Base-by-base conservation (phyloP, 2,113 vertebrate genomes). In the Panurus biarmicus region DNA sequence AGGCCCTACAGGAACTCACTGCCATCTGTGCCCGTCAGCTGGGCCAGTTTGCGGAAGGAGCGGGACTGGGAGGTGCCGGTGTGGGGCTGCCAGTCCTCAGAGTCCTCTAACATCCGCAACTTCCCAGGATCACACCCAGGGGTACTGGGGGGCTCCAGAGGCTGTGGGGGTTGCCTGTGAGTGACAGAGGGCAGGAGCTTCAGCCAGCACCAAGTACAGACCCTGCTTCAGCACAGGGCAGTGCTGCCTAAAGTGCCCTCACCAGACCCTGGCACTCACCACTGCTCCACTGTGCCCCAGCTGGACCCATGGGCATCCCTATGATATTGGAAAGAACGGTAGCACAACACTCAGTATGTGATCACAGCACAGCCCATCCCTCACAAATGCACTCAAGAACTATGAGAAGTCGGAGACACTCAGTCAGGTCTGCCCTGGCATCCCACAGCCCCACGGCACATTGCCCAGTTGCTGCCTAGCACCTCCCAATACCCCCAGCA, bases 11-110 rank as follows among this genome's bases (percentile, higher is more conserved):
- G 60, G 87, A 72, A 98, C 99, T 99, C 99, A 99, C 99, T 85
- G 57, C 45, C 62, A 16, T 89, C 91, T 70, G 91, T 89, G 45
- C 91, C 91, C 10, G 56, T 65, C 62, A 93, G 91, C 44, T 40
- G 91, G 80, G 91, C 86, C 91, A 93, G 86, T 4, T 10, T 93
- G 70, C 17, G 75, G 87, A 93, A 93, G 45, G 91, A 54, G 64
- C 87, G 87, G 75, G 91, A 93, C 91, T 93, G 91, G 2, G 98
- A 98, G 90, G 98, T 99, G 90, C 99, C 98, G 1, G 99, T 98
- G 95, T 98, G 98, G 2, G 98, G 98, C 97, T 98, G 98, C 98
- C 99, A 99, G 97, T 98, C 98, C 97, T 99, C 98, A 1, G 98
- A 99, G 38, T 99, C 98, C 96, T 99, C 97, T 24, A 99, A 98